A percentile compares a stretch with the other conserved stretches of the same genome.
phyloP scores from a whole-genome alignment of 2,888 invertebrate genomes.

The Salticus scenicus region DNA sequence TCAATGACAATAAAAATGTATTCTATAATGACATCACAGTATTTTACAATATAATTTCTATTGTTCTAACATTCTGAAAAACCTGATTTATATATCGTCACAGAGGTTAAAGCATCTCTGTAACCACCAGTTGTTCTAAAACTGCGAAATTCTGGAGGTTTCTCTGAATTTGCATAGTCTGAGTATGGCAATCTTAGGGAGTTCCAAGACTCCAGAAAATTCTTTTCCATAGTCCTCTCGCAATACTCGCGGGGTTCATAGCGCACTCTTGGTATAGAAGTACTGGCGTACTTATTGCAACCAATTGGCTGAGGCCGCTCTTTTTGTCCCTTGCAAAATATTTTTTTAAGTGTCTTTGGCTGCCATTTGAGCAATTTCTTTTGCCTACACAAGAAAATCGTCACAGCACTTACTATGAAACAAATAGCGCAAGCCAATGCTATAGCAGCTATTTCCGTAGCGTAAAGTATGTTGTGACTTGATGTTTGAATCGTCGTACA shows the following conservation, averaged over 20 bases:
- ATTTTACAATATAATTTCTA: neutral
- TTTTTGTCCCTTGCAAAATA: conserved; percentile 16
- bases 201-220: conserved; percentile 39
- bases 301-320: conserved; percentile 33
- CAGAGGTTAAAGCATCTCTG: conserved; percentile 49
- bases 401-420: conserved; percentile 31
- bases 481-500: conserved; percentile 39
- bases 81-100: conserved; percentile 62
- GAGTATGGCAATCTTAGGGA: conserved; percentile 34
- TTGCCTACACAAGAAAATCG: conserved; percentile 31
- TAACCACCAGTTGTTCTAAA: conserved; percentile 41
- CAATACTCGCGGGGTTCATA: neutral
- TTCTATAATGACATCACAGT: neutral
- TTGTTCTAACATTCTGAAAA: conserved; percentile 54
- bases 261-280: conserved; percentile 37
- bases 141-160: conserved; percentile 35
- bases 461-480: conserved; percentile 26
- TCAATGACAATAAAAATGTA: neutral
- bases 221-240: conserved; percentile 11
- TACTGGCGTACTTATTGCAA: conserved; percentile 14
- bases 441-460: conserved; percentile 37
- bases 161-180: conserved; percentile 9
- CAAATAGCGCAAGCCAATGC: conserved; percentile 42
- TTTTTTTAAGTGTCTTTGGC: conserved; percentile 19
- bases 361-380: conserved; percentile 19